Evolutionary conservation across 2,797 vertebrate species (phyloP).

Genomic region (Melanotaenia pygmaea): DNA sequence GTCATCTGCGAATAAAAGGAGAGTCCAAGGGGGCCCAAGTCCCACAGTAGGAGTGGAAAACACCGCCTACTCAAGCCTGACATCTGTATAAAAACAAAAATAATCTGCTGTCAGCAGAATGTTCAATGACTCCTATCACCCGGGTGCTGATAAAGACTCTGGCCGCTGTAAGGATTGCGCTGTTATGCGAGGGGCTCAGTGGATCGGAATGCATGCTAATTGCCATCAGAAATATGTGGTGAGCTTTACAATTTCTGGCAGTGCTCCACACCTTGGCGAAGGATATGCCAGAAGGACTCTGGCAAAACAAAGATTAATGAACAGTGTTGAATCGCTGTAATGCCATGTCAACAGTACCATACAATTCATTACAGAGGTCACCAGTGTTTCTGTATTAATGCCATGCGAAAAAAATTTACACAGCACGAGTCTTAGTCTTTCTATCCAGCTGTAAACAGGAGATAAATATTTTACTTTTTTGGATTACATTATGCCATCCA

Average conservation of each 20-base stretch:
- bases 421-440: constrained; percentile 66
- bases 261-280: constrained; percentile 80
- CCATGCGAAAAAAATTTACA: constrained; percentile 71
- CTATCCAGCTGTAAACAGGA: constrained; percentile 74
- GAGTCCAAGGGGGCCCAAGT: constrained; percentile 39
- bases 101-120: constrained; percentile 92
- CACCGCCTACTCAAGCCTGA: constrained; percentile 86
- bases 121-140: constrained; percentile 88
- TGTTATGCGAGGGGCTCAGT: constrained; percentile 90
- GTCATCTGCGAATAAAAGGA: constrained; percentile 51
- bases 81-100: constrained; percentile 92
- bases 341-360: constrained; percentile 83
- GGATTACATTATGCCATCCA: constrained; percentile 69
- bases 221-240: constrained; percentile 87
- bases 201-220: constrained; percentile 99
- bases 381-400: constrained; percentile 74
- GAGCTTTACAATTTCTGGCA: constrained; percentile 82
- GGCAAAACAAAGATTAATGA: constrained; percentile 85
- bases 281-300: constrained; percentile 79
- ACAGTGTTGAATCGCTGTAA: constrained; percentile 81
- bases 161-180: constrained; percentile 84
- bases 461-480: constrained; percentile 81
- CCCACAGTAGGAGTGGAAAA: constrained; percentile 80
- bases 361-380: constrained; percentile 83
- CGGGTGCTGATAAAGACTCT: constrained; percentile 82